Conservation (phyloP, 2,888 invertebrate genomes). For the Diogma glabrata region DNA sequence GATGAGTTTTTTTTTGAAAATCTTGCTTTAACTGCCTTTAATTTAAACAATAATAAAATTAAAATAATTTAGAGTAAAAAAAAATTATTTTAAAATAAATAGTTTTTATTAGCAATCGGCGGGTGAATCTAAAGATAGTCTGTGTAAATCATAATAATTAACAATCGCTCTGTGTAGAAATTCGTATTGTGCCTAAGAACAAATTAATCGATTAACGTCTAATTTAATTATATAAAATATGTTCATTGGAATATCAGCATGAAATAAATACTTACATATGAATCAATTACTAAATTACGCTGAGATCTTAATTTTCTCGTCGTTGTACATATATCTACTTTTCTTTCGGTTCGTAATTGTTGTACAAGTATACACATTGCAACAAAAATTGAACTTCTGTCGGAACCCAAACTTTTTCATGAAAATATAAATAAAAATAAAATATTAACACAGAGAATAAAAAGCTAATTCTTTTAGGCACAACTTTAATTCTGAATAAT, state of each 20-base stretch:
- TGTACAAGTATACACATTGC: conserved; percentile 76
- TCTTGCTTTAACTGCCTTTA: too few relatives aligned
- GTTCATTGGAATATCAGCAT: conserved; percentile 5
- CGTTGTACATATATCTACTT: conserved; percentile 76
- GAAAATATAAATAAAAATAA: background rate
- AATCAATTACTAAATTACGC: conserved; percentile 71
- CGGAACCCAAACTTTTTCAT: conserved; percentile 58
- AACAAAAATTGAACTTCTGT: conserved; percentile 82
- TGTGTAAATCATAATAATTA: conserved; percentile 79
- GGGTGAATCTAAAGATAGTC: conserved; percentile 39
- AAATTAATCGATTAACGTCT: background rate
- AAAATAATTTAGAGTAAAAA: too few relatives aligned
- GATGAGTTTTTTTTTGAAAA: too few relatives aligned
- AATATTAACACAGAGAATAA: background rate
- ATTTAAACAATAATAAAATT: too few relatives aligned
- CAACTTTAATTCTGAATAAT: too few relatives aligned
- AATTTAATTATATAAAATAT: conserved; percentile 7
- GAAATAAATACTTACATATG: conserved; percentile 35
- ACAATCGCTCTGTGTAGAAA: conserved; percentile 85
- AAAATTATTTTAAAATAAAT: conserved; percentile 7
- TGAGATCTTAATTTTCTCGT: conserved; percentile 76
- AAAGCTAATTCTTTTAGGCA: too few relatives aligned
- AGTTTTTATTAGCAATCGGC: conserved; percentile 7
- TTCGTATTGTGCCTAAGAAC: conserved; percentile 77
- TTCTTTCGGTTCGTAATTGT: conserved; percentile 70